phyloP scores from a whole-genome alignment of 2,113 vertebrate species.

The Pteruthius melanotis region DNA sequence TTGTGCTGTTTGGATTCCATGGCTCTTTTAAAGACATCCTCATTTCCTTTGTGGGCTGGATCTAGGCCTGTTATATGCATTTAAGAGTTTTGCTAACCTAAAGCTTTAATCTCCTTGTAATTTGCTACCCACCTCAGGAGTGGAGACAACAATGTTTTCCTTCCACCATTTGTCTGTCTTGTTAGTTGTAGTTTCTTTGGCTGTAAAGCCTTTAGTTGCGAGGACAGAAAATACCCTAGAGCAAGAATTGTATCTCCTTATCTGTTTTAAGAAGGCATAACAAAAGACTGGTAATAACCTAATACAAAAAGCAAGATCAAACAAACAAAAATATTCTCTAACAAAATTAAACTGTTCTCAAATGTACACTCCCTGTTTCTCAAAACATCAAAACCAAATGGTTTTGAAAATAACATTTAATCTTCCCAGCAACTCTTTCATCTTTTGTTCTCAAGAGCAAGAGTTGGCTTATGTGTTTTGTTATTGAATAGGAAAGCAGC shows the following conservation, averaged over 20 bases:
- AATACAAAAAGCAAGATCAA: constrained; percentile 6
- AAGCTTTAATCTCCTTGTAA: neutral
- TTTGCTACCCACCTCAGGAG: neutral
- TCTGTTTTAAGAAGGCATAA: constrained; percentile 16
- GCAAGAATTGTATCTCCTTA: neutral
- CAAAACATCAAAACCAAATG: neutral
- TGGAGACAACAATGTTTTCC: neutral
- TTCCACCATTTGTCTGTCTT: neutral
- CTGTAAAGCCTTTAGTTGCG: neutral
- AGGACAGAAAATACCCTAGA: neutral
- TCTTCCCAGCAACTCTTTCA: neutral
- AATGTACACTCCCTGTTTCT: neutral
- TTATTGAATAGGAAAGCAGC: neutral
- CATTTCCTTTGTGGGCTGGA: neutral
- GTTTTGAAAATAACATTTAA: neutral
- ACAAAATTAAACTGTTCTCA: neutral
- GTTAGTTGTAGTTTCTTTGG: neutral
- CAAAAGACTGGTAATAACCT: neutral
- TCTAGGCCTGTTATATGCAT: neutral
- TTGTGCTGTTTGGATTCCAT: neutral
- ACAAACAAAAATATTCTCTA: neutral
- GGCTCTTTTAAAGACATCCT: neutral
- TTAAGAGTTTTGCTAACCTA: neutral
- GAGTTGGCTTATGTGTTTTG: neutral
- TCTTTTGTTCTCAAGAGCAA: neutral